Evolutionary conservation across 2,113 vertebrate species (phyloP).

Genomic region (Regulus satrapa): DNA sequence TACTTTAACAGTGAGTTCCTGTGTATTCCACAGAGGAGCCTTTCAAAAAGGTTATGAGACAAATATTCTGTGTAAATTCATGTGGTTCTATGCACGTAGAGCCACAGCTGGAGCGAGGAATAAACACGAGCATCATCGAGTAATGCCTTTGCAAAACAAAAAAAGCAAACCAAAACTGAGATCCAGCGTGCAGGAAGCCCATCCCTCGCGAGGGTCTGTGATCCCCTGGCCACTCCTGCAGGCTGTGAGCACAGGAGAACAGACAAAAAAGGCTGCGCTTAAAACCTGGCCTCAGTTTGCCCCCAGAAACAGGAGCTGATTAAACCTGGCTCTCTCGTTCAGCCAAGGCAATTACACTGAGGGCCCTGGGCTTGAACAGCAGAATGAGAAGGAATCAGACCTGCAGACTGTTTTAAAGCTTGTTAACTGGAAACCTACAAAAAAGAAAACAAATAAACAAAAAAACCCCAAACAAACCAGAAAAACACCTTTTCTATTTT

Average conservation of each 20-base stretch:
- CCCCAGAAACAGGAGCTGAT: not conserved
- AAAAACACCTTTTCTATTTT: not conserved
- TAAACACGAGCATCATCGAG: not conserved
- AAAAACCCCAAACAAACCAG: not conserved
- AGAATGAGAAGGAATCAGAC: not conserved
- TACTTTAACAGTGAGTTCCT: not conserved
- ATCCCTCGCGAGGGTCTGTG: not conserved
- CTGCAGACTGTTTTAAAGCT: not conserved
- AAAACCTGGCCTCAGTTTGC: not conserved
- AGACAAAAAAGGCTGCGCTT: not conserved
- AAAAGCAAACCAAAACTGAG: rapidly evolving
- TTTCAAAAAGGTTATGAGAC: not conserved
- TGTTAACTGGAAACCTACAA: not conserved
- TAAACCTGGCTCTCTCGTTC: not conserved
- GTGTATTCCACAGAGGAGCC: not conserved
- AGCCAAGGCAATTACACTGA: not conserved
- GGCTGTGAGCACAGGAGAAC: rapidly evolving
- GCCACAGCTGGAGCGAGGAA: not conserved
- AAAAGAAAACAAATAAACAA: not conserved
- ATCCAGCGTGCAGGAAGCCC: not conserved
- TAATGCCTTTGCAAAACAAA: not conserved
- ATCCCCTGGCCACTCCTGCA: not conserved
- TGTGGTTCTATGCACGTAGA: not conserved
- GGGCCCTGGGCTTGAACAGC: not conserved
- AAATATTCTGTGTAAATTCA: not conserved